Base-by-base conservation (phyloP, 2,888 invertebrate species). In the Dicyrtomina minuta region DNA sequence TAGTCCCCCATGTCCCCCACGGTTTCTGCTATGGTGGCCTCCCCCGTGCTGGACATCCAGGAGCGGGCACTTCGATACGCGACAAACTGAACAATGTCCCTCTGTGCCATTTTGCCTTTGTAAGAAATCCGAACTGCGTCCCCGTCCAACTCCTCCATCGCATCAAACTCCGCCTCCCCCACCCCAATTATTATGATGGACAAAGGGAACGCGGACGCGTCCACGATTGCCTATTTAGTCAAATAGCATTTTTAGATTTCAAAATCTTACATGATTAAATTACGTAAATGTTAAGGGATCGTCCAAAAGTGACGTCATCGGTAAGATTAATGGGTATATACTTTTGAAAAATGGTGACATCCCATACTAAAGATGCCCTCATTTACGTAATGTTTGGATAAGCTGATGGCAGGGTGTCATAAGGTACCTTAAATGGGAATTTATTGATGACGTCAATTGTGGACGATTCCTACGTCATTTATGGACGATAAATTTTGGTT, bases 61-160 rank as follows among this genome's bases (percentile, higher is more conserved):
- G 75, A 70, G n/a, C 68, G 62, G 4, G 74, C 70, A 39, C 72
- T 73, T 5, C 76, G 68, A 46, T 76, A 76, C 3, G 85, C 84
- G n/a, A 86, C 85, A 81, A 86, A 86, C 82, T 86, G 87, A 1
- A 87, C 87, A 74, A 87, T 87, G 79, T 87, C 87, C 62, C 87
- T 79, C 55, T 82, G 82, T 44, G 86, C 86, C 68, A 79, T 80
- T 79, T 1, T 84, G 72, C 46, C 80, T 43, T 81, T 80, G 46
- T 82, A 72, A 2, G 75, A 74, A 43, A 78, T 24, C 10, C 75
- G 70, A 13, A 78, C 75, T 1, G 76, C 81, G 79, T 86, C 86
- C 3, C 84, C 84, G 79, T 86, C 86, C 53, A 86, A 76, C 65
- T 84, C 83, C 73, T 85, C 84, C 86, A 86, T 86, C 6, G 84